Base-by-base conservation (phyloP, 2,113 vertebrate genomes). In the Eolophus roseicapilla region DNA sequence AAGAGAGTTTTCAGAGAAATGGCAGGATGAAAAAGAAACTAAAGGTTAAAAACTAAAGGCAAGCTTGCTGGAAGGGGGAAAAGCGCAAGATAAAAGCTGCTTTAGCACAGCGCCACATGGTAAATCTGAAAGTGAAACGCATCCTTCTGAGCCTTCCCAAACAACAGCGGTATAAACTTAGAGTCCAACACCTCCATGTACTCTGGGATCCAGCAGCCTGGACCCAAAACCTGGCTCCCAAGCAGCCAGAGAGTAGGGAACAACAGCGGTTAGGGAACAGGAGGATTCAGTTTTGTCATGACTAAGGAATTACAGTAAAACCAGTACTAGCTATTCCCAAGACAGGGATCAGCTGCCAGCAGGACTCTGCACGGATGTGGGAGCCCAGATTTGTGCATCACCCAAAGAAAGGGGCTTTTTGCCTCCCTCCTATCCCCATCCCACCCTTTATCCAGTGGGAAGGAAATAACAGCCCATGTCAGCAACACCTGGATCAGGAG, bases 51-150 rank as follows among this genome's bases (percentile, higher is more conserved):
- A 47, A 49, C 8, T n/a, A 33, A 87, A 92, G 70, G 70, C 33
- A 52, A 80, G 41, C 50, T 73, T 33, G 17, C 11, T 50, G 21
- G 5, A 5, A 69, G 23, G 8, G 11, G 25, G 35, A 20, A 80
- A 41, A 71, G 35, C 1, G 2, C 21, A 52, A 82, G 82, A 50
- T 11, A 68, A 92, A 82, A 88, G 39, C 71, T 69, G 76, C 33
- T 43, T 57, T 46, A 83, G 81, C 79, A 44, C 68, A 41, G 80
- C 0, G 3, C 44, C 44, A 27, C 29, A 8, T 29, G 35, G 33
- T 17, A 44, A 75, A 53, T 81, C 76, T 12, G 73, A 84, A 95
- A 89, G 73, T 29, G 77, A 89, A 93, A 89, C 77, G 29, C 41
- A 77, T 59, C 44, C 27, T 86, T 63, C 33, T 33, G 74, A 84